Evolutionary conservation across 2,888 invertebrate species (phyloP), one percentile per base, ranked within the genome.

Genomic region (Neelides folsomi): DNA sequence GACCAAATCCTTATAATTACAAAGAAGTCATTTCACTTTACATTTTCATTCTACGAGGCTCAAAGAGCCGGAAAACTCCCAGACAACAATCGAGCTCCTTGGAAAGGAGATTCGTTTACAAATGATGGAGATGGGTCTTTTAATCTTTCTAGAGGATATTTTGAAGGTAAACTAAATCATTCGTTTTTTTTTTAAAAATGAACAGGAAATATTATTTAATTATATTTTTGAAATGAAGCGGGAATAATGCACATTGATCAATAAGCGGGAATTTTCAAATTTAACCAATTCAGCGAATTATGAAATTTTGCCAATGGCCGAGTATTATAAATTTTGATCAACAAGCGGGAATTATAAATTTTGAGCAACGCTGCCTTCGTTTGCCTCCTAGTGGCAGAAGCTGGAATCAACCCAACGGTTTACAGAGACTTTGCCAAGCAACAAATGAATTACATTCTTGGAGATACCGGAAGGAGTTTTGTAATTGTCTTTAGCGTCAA

Each of bases 81-180:
- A 0, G 58, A 66, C 13, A 68, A 71, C 55, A 76, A 75, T 64
- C 67, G 76, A 37, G 71, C 77, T 51, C 62, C 69, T 13, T 77
- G 77, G 76, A 67, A 77, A 51, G 71, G 71, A 1, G 76, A 77
- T 66, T 77, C 77, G 0, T 76, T 75, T 3, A 65, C 76, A 18
- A 59, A 68, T 8, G 77, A 78, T 62, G 66, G 66, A 15, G 75
- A 75, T 7, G 27, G 4, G 27, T 27, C 27, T 3, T 7, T 5
- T 15, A 77, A 77, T 59, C 67, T 77, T 38, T 74, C 72, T 38
- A 77, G 77, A 37, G 77, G 77, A 34, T 77, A 77, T 63, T 77
- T 76, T 61, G 76, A 77, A 62, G 76, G 77, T 77, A n/a, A n/a
- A n/a, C n/a, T n/a, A n/a, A n/a, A n/a, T n/a, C n/a, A n/a, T n/a